Evolutionary conservation across 1,140 invertebrate species (phyloP).

Genomic region (Leptonema lineaticorne): DNA sequence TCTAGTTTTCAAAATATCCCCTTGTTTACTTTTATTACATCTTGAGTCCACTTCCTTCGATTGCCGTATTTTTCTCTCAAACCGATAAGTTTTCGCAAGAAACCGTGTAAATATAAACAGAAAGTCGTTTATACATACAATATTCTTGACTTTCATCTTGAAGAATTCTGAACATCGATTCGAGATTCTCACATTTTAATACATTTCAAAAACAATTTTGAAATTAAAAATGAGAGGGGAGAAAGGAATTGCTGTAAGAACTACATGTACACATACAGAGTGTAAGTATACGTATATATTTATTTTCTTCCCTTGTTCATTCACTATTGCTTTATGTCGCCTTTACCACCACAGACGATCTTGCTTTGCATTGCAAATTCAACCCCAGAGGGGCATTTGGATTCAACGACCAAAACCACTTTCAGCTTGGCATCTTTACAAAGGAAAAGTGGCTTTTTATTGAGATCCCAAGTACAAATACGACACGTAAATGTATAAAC

Average conservation of each 20-base stretch:
- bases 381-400: slow-evolving; percentile 27
- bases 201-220: neutral
- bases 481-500: slow-evolving; percentile 18
- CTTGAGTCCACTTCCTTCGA: neutral
- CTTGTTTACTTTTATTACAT: neutral
- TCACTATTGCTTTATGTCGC: slow-evolving; percentile 23
- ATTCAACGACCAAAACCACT: slow-evolving; percentile 33
- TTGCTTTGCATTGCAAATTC: slow-evolving; percentile 40
- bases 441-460: slow-evolving; percentile 34
- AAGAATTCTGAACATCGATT: too few species aligned
- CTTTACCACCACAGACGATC: slow-evolving; percentile 14
- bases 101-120: neutral
- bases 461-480: slow-evolving; percentile 27
- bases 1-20: neutral
- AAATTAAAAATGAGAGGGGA: too few species aligned
- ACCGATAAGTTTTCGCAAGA: neutral
- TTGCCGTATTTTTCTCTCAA: neutral
- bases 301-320: neutral
- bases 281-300: neutral
- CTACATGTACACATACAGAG: neutral
- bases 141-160: too few species aligned
- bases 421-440: slow-evolving; percentile 33
- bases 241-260: neutral
- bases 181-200: too few species aligned
- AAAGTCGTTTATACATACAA: neutral